Conservation (phyloP, 2,113 vertebrate genomes). For the Siphamia tubifer region DNA sequence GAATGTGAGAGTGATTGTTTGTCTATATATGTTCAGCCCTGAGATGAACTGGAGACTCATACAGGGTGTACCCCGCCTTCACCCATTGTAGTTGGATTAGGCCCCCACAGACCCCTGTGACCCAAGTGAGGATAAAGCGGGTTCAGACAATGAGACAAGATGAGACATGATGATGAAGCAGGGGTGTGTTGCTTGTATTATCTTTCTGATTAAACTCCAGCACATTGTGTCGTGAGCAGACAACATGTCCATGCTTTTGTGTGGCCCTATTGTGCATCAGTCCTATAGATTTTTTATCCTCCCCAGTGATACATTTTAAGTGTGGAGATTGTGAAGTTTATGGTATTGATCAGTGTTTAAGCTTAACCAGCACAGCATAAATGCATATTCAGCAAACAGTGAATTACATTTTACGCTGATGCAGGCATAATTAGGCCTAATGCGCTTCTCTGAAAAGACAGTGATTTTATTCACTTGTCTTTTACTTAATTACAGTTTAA, state of each 20-base stretch:
- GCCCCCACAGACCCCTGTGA: too few species aligned
- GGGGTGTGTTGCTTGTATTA: too few species aligned
- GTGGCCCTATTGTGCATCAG: not conserved
- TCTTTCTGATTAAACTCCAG: not conserved
- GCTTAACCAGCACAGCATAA: conserved; percentile 15
- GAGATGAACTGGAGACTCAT: too few species aligned
- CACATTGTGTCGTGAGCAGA: not conserved
- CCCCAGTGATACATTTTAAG: not conserved
- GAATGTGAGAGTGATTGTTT: too few species aligned
- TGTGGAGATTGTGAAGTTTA: not conserved
- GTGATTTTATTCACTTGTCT: not conserved
- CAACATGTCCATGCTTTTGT: not conserved
- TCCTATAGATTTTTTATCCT: not conserved
- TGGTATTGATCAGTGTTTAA: conserved; percentile 40
- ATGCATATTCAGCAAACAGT: conserved; percentile 10
- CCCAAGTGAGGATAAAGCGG: too few species aligned
- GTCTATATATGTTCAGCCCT: too few species aligned
- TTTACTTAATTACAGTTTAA: not conserved
- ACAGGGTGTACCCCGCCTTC: too few species aligned
- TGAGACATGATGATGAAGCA: too few species aligned
- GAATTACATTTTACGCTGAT: conserved; percentile 16
- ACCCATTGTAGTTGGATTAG: too few species aligned
- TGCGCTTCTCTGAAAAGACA: not conserved
- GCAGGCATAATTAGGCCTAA: not conserved
- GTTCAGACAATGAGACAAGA: too few species aligned